Base-by-base conservation (phyloP, 1,140 invertebrate species). In the Drosophila parabipectinata region DNA sequence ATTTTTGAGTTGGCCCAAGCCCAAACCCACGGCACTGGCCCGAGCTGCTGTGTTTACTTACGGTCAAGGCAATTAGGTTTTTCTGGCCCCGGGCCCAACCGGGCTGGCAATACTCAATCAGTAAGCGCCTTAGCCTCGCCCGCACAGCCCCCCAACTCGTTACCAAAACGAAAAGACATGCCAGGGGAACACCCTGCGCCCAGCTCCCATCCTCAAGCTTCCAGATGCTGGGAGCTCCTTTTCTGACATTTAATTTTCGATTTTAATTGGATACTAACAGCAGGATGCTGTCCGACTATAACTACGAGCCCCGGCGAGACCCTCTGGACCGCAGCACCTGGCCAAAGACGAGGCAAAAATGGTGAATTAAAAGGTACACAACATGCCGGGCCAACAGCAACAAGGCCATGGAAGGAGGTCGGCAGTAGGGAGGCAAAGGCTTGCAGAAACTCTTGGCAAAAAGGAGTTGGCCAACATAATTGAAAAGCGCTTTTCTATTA, bases 201-300 rank as follows among this genome's bases (percentile, higher is more conserved):
- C 6, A 28, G 32, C 39, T 3, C 6, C 26, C 6, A 28, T 3
- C 12, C 18, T 3, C 45, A 44, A 52, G 50, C 48, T 52, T 41
- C n/a, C 54, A 50, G 59, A 26, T 64, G 34, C 63, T 15, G 41
- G 14, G 41, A 44, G 18, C 56, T 64, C 66, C 74, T 64, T 72
- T 77, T 71, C 83, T 88, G 83, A 88, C 83, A 83, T 87, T 87
- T 88, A 87, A 87, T 87, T 87, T 88, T 88, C 83, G 83, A 88
- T 87, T 87, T 87, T 88, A 90, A 90, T 90, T 90, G 89, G 89
- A 90, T 90, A 89, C 80, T 88, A 90, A 90, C 89, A 90, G 89
- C 89, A 90, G 89, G 89, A 90, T 75, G 81, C 89, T 88, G 52
- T 54, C 77, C 81, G 26, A 77, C 60, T 54, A 75, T 57, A 61